phyloP scores from a whole-genome alignment of 2,113 vertebrate genomes.

The Chloropsis hardwickii region DNA sequence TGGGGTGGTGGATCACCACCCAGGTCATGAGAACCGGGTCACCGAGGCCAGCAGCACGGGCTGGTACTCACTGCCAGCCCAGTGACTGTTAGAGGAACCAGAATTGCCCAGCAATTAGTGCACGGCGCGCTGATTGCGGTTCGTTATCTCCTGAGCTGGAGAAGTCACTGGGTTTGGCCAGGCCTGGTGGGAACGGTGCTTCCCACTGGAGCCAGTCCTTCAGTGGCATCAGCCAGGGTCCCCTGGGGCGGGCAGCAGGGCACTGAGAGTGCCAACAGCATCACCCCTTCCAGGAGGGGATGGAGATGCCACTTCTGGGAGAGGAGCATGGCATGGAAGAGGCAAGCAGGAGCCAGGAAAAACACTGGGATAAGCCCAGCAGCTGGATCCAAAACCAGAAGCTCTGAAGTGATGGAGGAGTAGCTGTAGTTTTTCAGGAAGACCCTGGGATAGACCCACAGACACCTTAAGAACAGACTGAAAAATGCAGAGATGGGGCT shows the following conservation, averaged over 20 bases:
- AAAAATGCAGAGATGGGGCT: background rate
- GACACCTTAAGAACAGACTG: background rate
- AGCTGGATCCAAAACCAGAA: background rate
- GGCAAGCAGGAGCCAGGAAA: background rate
- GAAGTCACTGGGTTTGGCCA: background rate
- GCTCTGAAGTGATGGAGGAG: background rate
- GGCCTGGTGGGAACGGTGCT: background rate
- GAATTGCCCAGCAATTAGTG: background rate
- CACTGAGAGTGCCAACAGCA: background rate
- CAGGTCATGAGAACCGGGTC: conserved; percentile 43
- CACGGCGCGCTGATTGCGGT: fast-evolving
- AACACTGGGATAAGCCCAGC: background rate
- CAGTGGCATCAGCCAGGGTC: fast-evolving
- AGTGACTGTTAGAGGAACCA: background rate
- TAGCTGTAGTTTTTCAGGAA: background rate
- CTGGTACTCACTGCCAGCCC: background rate
- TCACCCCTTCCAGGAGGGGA: background rate
- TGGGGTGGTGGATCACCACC: background rate
- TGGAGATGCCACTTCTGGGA: background rate
- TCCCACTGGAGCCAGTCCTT: fast-evolving
- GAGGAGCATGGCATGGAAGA: background rate
- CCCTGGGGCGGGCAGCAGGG: background rate
- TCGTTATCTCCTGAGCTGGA: background rate
- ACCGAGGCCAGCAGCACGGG: background rate
- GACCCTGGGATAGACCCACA: background rate